A percentile compares a stretch with the other conserved stretches of the same genome.
phyloP scores from a whole-genome alignment of 1,140 invertebrate genomes.

The Cotesia glomerata region DNA sequence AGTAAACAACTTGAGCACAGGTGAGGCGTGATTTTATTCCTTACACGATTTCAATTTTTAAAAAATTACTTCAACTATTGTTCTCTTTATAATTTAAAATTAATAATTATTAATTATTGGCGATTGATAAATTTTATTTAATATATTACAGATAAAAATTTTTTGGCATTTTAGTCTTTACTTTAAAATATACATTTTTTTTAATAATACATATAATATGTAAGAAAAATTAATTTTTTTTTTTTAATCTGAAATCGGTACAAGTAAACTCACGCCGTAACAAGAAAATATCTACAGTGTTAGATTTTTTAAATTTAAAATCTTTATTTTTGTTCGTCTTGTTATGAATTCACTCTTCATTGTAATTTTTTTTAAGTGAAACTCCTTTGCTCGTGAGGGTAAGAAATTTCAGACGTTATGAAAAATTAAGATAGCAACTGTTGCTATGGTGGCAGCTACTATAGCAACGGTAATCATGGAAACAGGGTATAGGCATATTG shows the following conservation, averaged over 20 bases:
- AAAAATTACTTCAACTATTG: conserved; percentile 14
- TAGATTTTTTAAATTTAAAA: neutral
- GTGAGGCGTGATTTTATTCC: conserved; percentile 42
- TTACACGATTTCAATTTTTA: conserved; percentile 25
- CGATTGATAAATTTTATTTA: too few species aligned
- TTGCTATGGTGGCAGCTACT: too few species aligned
- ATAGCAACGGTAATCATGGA: too few species aligned
- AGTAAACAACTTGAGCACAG: conserved; percentile 62
- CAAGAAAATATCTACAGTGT: conserved; percentile 54
- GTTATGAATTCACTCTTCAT: neutral
- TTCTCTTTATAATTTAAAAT: neutral
- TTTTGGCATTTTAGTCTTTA: too few species aligned
- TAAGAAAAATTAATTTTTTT: neutral
- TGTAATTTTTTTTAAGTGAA: too few species aligned
- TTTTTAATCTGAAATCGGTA: neutral
- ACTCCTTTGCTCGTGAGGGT: too few species aligned
- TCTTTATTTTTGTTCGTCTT: neutral
- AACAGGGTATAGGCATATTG: too few species aligned
- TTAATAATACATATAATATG: neutral
- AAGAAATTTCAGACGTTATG: too few species aligned
- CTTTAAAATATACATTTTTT: neutral
- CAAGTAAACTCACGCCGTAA: conserved; percentile 39
- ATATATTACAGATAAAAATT: too few species aligned
- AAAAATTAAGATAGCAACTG: too few species aligned
- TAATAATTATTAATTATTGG: too few species aligned